Percentiles rank a stretch among this genome's conserved stretches.
phyloP scores from a whole-genome alignment of 2,113 vertebrate genomes.

The Talpa occidentalis region DNA sequence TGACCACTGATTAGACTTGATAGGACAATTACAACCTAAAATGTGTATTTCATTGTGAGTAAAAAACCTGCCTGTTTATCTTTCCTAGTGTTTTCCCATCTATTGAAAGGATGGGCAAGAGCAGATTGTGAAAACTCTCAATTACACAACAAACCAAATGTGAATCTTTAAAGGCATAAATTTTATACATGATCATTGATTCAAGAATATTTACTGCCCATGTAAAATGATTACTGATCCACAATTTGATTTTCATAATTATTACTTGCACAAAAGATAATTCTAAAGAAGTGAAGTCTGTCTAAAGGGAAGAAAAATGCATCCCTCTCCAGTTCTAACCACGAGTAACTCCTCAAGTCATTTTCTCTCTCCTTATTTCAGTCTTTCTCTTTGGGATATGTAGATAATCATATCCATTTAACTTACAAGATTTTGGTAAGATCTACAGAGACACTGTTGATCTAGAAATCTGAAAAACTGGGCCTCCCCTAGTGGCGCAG shows the following conservation, averaged over 20 bases:
- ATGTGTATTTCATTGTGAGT: conserved; percentile 50
- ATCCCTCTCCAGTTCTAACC: neutral
- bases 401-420: neutral
- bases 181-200: conserved; percentile 53
- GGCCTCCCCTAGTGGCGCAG: no score
- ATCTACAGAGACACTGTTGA: neutral
- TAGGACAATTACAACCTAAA: conserved; percentile 61
- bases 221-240: neutral
- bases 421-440: neutral
- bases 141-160: conserved; percentile 40
- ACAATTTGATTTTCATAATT: conserved; percentile 26
- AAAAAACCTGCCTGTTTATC: conserved; percentile 53
- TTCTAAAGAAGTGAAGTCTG: neutral
- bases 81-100: conserved; percentile 17
- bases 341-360: neutral
- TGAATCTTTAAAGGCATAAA: conserved; percentile 44
- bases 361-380: neutral
- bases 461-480: neutral
- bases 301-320: neutral
- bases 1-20: conserved; percentile 58
- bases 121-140: conserved; percentile 54
- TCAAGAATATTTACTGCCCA: conserved; percentile 20
- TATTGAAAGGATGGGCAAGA: conserved; percentile 44
- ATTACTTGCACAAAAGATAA: neutral
- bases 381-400: neutral